A percentile compares a stretch with the other conserved stretches of the same genome.
These are phyloP conservation scores for Periparus ater DNA, from an alignment of 2,797 vertebrate genomes.

Conservation along the genomic window DNA sequence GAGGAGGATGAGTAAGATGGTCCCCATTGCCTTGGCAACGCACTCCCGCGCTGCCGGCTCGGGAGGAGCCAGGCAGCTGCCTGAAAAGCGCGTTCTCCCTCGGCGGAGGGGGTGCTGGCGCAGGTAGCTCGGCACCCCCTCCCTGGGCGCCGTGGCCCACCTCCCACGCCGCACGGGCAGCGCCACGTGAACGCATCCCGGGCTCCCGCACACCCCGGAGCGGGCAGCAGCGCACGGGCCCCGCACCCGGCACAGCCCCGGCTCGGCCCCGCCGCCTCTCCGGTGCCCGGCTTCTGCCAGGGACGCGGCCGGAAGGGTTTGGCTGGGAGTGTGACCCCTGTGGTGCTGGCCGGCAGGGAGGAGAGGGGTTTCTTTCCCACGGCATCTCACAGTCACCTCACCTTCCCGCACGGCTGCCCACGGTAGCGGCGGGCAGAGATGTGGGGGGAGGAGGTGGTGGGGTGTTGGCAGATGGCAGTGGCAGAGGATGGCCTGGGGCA, in stretches of 20 bases:
- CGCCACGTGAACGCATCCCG: conserved; percentile 30
- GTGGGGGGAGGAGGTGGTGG: background rate
- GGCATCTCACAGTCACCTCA: fast-evolving
- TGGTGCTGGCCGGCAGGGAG: fast-evolving
- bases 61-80: conserved; percentile 56
- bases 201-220: background rate
- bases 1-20: conserved; percentile 70
- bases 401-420: fast-evolving
- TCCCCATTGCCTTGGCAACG: conserved; percentile 71
- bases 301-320: fast-evolving
- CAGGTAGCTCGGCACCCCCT: conserved; percentile 55
- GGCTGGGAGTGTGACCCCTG: fast-evolving
- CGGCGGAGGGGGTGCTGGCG: conserved; percentile 30
- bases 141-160: conserved; percentile 18
- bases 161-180: conserved; percentile 61
- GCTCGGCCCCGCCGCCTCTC: fast-evolving
- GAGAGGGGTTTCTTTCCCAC: background rate
- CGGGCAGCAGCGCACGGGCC: background rate
- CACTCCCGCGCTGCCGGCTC: conserved; percentile 49
- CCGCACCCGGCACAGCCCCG: background rate
- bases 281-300: background rate
- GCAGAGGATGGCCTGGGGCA: background rate
- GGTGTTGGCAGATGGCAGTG: background rate
- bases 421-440: fast-evolving
- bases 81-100: conserved; percentile 49